These are phyloP conservation scores for Apodemus agrarius DNA, from an alignment of 2,797 vertebrate genomes.

Conservation along the genomic window DNA sequence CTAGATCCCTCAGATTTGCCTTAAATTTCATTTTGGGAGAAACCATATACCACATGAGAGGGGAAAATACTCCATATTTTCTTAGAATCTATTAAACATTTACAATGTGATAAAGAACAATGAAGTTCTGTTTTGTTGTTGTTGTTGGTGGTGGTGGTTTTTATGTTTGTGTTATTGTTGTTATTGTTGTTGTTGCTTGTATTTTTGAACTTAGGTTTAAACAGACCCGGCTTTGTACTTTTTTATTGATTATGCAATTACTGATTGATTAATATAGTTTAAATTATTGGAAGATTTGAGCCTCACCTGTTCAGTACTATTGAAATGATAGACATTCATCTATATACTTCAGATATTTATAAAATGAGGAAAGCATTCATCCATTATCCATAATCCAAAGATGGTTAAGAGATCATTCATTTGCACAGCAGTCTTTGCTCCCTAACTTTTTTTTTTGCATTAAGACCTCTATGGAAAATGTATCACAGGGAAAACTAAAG, in stretches of 20 bases:
- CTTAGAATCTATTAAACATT: neutral
- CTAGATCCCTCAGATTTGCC: neutral
- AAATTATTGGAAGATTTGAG: neutral
- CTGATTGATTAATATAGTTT: neutral
- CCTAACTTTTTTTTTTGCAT: neutral
- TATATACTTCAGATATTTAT: neutral
- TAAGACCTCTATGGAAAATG: neutral
- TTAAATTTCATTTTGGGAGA: neutral
- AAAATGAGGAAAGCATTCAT: neutral
- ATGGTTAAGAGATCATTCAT: neutral
- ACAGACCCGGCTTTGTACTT: neutral
- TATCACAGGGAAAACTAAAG: neutral
- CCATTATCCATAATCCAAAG: neutral
- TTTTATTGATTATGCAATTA: neutral
- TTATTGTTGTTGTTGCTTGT: neutral
- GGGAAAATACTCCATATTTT: neutral
- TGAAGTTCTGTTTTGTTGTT: neutral
- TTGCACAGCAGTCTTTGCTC: neutral
- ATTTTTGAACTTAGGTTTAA: neutral
- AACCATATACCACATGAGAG: neutral
- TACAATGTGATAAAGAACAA: neutral
- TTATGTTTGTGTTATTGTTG: neutral
- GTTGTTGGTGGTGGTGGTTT: neutral
- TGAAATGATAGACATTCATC: neutral
- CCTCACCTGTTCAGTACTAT: neutral